Evolutionary conservation across 2,888 invertebrate species (phyloP).

Genomic region (Pachymerium ferrugineum): DNA sequence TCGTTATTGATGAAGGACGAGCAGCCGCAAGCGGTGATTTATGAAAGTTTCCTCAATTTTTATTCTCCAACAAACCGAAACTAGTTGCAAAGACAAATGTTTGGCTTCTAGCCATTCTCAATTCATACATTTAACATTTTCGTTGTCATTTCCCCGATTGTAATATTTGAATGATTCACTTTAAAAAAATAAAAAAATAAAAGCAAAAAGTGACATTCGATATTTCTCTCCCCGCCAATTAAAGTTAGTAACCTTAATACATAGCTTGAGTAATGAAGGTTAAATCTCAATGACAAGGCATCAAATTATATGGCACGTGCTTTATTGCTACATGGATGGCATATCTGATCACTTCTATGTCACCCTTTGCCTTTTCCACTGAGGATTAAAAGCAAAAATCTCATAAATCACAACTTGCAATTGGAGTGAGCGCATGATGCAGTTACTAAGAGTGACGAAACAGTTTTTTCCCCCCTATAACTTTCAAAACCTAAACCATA

Average conservation of each 20-base stretch:
- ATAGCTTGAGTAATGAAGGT: not conserved
- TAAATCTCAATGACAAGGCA: conserved; percentile 1
- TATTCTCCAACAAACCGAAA: not conserved
- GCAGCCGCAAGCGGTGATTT: not conserved
- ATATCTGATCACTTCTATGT: not conserved
- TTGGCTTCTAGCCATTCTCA: not conserved
- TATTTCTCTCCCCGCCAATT: not conserved
- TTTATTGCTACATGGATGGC: not conserved
- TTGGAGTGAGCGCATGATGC: not conserved
- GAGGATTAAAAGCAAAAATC: not conserved
- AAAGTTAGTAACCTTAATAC: not conserved
- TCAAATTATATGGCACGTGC: conserved; percentile 7
- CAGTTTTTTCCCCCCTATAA: not conserved
- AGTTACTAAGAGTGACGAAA: not conserved
- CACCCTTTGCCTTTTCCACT: not conserved
- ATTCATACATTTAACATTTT: not conserved
- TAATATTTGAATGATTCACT: not conserved
- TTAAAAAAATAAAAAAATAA: not conserved
- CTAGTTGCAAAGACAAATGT: not conserved
- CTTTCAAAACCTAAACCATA: not conserved
- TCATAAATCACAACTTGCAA: not conserved
- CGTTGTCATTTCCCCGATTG: not conserved
- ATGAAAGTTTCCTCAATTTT: not conserved
- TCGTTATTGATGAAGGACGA: conserved; percentile 5
- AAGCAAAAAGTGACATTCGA: too few relatives aligned